Percentiles rank a stretch among this genome's conserved stretches.
Evolutionary conservation across 2,888 invertebrate genomes (phyloP).

Genomic region (Copidosoma aretas): DNA sequence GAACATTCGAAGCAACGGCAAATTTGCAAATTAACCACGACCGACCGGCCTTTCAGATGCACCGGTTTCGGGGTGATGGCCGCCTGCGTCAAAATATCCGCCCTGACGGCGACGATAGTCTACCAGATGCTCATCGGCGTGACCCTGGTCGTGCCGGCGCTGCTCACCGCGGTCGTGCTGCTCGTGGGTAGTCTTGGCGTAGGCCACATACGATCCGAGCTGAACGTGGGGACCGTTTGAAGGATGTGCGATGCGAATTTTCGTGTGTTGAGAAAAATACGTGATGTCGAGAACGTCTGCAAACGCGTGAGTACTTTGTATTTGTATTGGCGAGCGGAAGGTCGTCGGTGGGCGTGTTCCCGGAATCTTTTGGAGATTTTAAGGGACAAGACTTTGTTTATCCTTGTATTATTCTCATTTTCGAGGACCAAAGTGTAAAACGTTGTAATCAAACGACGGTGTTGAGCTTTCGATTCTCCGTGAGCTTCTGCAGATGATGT

Average conservation of each 20-base stretch:
- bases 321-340: neutral
- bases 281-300: too few species aligned
- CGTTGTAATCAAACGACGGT: too few species aligned
- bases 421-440: neutral
- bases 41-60: constrained; percentile 51
- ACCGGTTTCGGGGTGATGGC: constrained; percentile 63
- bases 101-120: constrained; percentile 61
- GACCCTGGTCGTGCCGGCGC: constrained; percentile 61
- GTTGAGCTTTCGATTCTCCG: too few species aligned
- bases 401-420: neutral
- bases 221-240: too few species aligned
- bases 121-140: constrained; percentile 61
- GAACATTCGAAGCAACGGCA: neutral
- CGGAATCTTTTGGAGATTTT: neutral
- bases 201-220: constrained; percentile 51
- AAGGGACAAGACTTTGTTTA: neutral
- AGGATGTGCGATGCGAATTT: too few species aligned
- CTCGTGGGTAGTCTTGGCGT: constrained; percentile 61
- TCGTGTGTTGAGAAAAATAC: too few species aligned
- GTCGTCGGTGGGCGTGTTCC: neutral
- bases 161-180: constrained; percentile 60
- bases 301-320: neutral
- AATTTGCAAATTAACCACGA: constrained; percentile 1
- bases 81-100: constrained; percentile 60
- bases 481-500: too few species aligned